Evolutionary conservation across 2,888 invertebrate species (phyloP), one percentile per base, ranked within the genome.

Genomic region (Oxyteleia sp.): DNA sequence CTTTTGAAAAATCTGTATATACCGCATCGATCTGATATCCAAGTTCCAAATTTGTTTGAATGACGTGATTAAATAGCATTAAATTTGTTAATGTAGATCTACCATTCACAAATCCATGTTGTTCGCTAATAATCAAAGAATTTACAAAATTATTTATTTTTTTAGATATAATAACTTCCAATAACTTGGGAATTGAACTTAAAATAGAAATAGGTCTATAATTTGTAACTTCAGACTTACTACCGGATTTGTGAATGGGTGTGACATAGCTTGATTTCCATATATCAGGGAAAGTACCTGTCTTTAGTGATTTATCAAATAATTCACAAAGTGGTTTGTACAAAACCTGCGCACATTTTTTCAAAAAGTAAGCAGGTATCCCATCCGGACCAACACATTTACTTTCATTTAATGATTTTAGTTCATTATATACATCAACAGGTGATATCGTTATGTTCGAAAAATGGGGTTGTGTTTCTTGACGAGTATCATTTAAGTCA

Each of bases 201-300:
- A 59, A 13, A 0, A 59, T 0, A 4, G 59, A 35, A n/a, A 59
- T 59, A 7, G 59, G 59, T 4, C 59, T 18, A 26, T 59, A 59
- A n/a, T 59, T 59, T 15, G 0, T 7, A 18, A 20, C 3, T 1
- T 4, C 1, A 0, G 2, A 1, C 3, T 1, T 15, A 38, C 38
- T 18, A 18, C 57, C 57, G n/a, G n/a, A 49, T 23, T 49, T 49
- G 5, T 49, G 23, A n/a, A 49, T 49, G n/a, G 49, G 49, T 11
- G 49, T 49, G 4, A 49, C 20, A 23, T 4, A 20, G n/a, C 49
- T 49, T 11, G 3, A 7, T 23, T 49, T 49, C 49, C 23, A 49
- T 10, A 3, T 5, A 20, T 23, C 23, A 11, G 49, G 49, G 20
- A 49, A 49, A 5, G 20, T 23, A 3, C 49, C 49, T 1, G n/a